Percentiles rank a stretch among this genome's conserved stretches.
Evolutionary conservation across 2,797 vertebrate genomes (phyloP).

Genomic region (Craterocephalus amniculus): DNA sequence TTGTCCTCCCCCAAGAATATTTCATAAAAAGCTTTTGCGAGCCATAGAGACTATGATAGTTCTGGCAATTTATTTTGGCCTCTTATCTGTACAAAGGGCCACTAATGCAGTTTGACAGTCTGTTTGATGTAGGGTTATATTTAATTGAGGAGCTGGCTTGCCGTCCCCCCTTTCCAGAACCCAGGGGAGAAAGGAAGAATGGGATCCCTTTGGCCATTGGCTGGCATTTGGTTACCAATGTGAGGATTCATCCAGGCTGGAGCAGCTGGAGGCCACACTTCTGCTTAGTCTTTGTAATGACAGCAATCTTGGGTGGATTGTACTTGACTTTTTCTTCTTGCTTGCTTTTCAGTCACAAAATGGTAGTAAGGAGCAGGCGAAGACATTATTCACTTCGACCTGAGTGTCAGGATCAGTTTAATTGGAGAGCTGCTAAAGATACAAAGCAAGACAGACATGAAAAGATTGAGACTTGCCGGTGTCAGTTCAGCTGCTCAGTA

Average conservation of each 20-base stretch:
- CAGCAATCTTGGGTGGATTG: constrained; percentile 28
- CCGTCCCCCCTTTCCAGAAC: constrained; percentile 45
- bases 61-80: constrained; percentile 72
- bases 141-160: constrained; percentile 79
- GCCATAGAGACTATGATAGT: constrained; percentile 63
- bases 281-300: constrained; percentile 36
- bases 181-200: constrained; percentile 39
- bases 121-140: constrained; percentile 82
- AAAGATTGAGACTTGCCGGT: constrained; percentile 53
- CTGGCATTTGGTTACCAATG: constrained; percentile 41
- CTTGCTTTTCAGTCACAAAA: constrained; percentile 17
- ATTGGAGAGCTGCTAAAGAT: constrained; percentile 44
- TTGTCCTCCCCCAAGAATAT: constrained; percentile 55
- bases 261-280: constrained; percentile 58
- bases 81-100: constrained; percentile 78
- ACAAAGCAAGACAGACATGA: constrained; percentile 64
- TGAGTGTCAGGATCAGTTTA: constrained; percentile 42
- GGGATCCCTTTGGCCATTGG: constrained; percentile 49
- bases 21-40: constrained; percentile 55
- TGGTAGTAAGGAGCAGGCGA: constrained; percentile 10
- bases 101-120: constrained; percentile 79
- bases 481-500: constrained; percentile 46
- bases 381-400: constrained; percentile 37
- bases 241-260: constrained; percentile 55
- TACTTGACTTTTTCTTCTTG: constrained; percentile 26